Percentiles rank a stretch among this genome's conserved stretches.
phyloP scores from a whole-genome alignment of 2,888 invertebrate genomes.

The Hirtodrosophila trivittata region DNA sequence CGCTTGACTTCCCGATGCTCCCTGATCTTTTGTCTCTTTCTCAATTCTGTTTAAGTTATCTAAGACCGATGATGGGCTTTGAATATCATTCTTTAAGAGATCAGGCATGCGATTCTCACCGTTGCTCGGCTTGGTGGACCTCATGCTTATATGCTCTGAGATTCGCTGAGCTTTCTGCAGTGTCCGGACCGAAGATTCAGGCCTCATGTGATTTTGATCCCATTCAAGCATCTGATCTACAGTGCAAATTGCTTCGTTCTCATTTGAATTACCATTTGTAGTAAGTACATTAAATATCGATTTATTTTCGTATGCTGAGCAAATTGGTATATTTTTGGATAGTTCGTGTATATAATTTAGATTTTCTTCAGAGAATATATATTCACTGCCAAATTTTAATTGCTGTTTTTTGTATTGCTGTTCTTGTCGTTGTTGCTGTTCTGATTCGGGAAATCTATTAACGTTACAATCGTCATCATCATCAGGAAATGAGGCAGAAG shows the following conservation, averaged over 20 bases:
- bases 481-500: neutral
- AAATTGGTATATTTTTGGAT: constrained; percentile 83
- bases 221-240: constrained; percentile 79
- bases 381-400: constrained; percentile 49
- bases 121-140: neutral
- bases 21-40: neutral
- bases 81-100: constrained; percentile 44
- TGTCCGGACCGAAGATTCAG: too few relatives aligned
- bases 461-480: constrained; percentile 6
- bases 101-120: constrained; percentile 50
- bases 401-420: neutral
- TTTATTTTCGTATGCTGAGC: constrained; percentile 83
- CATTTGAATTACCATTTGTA: constrained; percentile 34
- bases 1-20: neutral
- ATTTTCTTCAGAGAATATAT: constrained; percentile 82
- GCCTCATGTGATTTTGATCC: constrained; percentile 65
- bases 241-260: constrained; percentile 46
- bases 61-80: neutral
- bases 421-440: too few relatives aligned
- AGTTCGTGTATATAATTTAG: constrained; percentile 83
- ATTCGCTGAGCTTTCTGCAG: too few relatives aligned
- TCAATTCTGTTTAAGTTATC: constrained; percentile 2
- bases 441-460: neutral
- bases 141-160: constrained; percentile 1
- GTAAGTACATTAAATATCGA: constrained; percentile 81